Conservation (phyloP, 2,797 vertebrate genomes). For the Sebastes taczanowskii region DNA sequence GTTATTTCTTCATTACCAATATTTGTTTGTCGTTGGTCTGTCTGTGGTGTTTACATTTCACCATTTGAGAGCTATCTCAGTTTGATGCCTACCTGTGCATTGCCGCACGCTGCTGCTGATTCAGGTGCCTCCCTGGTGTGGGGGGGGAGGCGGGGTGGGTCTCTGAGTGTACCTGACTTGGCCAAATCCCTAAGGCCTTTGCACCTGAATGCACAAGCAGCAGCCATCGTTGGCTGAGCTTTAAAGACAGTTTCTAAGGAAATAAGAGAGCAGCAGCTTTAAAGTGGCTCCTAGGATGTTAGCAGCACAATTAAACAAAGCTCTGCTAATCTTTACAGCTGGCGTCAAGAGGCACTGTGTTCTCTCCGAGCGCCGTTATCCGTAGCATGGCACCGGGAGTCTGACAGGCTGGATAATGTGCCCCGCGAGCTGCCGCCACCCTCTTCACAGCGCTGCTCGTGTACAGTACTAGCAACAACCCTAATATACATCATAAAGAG, state of each 20-base stretch:
- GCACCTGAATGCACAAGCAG: conserved; percentile 51
- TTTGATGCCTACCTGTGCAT: conserved; percentile 7
- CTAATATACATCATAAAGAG: conserved; percentile 50
- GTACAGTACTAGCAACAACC: conserved; percentile 26
- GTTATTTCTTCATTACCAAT: not conserved
- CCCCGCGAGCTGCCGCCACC: conserved; percentile 42
- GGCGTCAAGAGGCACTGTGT: conserved; percentile 66
- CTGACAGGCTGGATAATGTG: conserved; percentile 69
- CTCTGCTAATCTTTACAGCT: conserved; percentile 78
- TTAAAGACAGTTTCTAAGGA: conserved; percentile 56
- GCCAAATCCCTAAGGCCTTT: conserved; percentile 49
- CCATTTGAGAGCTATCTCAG: conserved; percentile 6
- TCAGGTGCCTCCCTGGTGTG: not conserved
- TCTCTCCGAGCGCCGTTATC: conserved; percentile 46
- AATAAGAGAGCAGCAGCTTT: conserved; percentile 47
- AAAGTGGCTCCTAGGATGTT: conserved; percentile 66
- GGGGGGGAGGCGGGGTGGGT: rapidly evolving
- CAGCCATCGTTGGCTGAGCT: conserved; percentile 56
- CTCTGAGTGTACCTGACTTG: conserved; percentile 36
- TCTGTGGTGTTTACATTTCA: not conserved
- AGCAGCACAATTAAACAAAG: conserved; percentile 79
- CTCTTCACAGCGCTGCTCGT: conserved; percentile 24
- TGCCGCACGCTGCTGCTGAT: conserved; percentile 2
- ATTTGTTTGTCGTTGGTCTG: not conserved
- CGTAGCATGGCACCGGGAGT: conserved; percentile 34